A percentile compares a stretch with the other conserved stretches of the same genome.
phyloP scores from a whole-genome alignment of 2,888 invertebrate species.

The Drosophila putrida region DNA sequence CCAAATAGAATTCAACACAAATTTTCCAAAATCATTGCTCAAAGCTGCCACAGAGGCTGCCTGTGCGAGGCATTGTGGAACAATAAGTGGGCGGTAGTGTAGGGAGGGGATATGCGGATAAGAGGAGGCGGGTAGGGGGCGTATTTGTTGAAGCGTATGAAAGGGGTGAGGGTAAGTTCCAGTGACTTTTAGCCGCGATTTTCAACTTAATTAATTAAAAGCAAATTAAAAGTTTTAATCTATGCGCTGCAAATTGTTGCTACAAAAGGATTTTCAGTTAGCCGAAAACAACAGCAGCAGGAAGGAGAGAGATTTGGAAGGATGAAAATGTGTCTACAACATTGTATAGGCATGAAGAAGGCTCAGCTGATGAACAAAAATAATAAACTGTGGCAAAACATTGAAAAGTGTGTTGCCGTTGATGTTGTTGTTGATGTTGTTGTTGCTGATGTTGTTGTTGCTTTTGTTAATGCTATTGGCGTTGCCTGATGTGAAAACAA shows the following conservation, averaged over 20 bases:
- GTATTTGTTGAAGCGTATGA: slow-evolving; percentile 56
- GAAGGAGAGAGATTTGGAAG: neutral
- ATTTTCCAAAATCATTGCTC: slow-evolving; percentile 45
- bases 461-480: slow-evolving; percentile 37
- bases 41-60: slow-evolving; percentile 27
- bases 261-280: slow-evolving; percentile 64
- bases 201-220: slow-evolving; percentile 83
- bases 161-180: slow-evolving; percentile 50
- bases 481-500: slow-evolving; percentile 66
- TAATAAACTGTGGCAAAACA: slow-evolving; percentile 74
- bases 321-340: slow-evolving; percentile 46
- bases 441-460: slow-evolving; percentile 9
- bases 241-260: slow-evolving; percentile 75
- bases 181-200: slow-evolving; percentile 79
- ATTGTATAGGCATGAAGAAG: slow-evolving; percentile 38
- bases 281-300: slow-evolving; percentile 31
- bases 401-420: slow-evolving; percentile 28
- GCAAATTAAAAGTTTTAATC: slow-evolving; percentile 83
- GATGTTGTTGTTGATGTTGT: slow-evolving; percentile 25
- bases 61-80: slow-evolving; percentile 53
- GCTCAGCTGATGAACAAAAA: slow-evolving; percentile 74
- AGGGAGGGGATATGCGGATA: neutral
- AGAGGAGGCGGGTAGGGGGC: slow-evolving; percentile 12
- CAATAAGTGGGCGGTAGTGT: slow-evolving; percentile 37
- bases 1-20: slow-evolving; percentile 53